Evolutionary conservation across 2,113 vertebrate species (phyloP).

Genomic region (Anoura caudifer): DNA sequence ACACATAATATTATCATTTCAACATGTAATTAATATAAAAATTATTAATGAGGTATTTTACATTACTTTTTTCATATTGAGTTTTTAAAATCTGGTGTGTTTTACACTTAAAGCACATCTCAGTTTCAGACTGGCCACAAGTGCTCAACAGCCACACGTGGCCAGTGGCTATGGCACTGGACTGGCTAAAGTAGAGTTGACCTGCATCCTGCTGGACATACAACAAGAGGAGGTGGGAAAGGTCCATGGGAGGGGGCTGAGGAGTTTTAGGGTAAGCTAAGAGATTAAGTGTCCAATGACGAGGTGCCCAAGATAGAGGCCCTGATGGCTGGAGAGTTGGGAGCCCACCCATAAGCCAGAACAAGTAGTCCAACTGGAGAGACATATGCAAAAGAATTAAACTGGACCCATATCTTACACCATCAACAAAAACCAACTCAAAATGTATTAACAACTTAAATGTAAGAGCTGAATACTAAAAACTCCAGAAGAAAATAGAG

Average conservation of each 20-base stretch:
- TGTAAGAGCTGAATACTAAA: background rate
- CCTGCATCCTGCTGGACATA: background rate
- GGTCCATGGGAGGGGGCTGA: background rate
- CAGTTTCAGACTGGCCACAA: background rate
- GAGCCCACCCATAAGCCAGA: background rate
- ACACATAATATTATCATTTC: conserved; percentile 18
- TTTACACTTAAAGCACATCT: background rate
- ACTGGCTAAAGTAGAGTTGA: background rate
- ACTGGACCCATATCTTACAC: background rate
- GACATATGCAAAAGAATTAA: background rate
- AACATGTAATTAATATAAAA: conserved; percentile 19
- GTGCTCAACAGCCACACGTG: background rate
- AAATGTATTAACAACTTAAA: background rate
- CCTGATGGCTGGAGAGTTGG: background rate
- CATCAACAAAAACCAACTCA: background rate
- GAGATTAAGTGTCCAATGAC: background rate
- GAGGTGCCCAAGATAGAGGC: background rate
- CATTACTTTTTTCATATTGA: background rate
- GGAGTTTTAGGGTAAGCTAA: background rate
- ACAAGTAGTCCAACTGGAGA: background rate
- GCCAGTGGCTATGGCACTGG: background rate
- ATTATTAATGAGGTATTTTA: conserved; percentile 4
- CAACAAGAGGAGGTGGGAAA: background rate
- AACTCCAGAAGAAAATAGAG: background rate
- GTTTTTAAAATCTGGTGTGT: background rate